Conservation (phyloP, 2,113 vertebrate genomes). For the Tichodroma muraria region DNA sequence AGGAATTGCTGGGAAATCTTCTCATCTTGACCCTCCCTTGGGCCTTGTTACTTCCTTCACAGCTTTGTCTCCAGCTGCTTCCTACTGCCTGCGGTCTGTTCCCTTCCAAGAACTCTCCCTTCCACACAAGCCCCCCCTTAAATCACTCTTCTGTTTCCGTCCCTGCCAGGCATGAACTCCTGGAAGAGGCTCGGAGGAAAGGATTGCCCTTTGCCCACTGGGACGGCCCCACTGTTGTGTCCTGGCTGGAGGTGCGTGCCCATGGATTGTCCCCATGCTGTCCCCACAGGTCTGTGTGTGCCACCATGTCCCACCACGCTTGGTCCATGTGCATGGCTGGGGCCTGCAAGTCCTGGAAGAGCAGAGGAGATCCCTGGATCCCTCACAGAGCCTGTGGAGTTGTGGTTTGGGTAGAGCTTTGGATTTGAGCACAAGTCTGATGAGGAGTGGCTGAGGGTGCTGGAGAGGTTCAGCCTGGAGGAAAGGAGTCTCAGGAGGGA, state of each 20-base stretch:
- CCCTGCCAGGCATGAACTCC: conserved; percentile 85
- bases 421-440: neutral
- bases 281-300: accelerated
- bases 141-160: neutral
- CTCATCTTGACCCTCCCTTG: neutral
- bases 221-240: conserved; percentile 97
- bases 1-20: neutral
- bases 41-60: neutral
- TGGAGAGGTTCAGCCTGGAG: neutral
- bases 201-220: conserved; percentile 93
- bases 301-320: neutral
- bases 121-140: neutral
- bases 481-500: neutral
- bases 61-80: neutral
- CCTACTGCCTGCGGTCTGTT: neutral
- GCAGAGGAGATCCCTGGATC: neutral
- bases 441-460: neutral
- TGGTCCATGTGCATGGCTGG: accelerated
- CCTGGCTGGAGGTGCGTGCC: conserved; percentile 88
- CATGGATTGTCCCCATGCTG: neutral
- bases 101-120: neutral
- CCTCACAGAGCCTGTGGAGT: neutral
- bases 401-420: neutral
- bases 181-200: conserved; percentile 92
- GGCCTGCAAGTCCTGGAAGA: neutral